Conservation (phyloP, 2,888 invertebrate species). For the Hemaris fuciformis region DNA sequence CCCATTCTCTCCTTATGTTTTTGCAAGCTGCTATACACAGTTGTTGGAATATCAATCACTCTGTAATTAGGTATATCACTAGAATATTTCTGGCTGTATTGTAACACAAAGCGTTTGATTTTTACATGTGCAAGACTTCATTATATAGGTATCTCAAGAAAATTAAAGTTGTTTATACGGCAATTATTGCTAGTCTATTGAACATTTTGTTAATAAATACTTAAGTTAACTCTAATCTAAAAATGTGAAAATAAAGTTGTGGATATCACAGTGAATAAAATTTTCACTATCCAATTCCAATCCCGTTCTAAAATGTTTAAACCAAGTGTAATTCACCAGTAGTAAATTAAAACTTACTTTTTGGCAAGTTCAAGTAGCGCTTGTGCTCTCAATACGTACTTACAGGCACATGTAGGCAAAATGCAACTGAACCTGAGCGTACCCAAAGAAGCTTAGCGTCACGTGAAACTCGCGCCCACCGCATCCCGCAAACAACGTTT, state of each 20-base stretch:
- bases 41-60: background rate
- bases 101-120: background rate
- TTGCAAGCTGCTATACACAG: background rate
- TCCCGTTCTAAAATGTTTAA: background rate
- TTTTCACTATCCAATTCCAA: background rate
- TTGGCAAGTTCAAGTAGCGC: background rate
- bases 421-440: slow-evolving; percentile 37
- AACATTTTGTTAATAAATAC: too few species aligned
- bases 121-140: too few species aligned
- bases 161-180: too few species aligned
- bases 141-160: too few species aligned
- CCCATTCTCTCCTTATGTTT: background rate
- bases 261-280: too few species aligned
- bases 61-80: background rate
- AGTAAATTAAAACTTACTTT: background rate
- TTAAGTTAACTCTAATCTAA: too few species aligned
- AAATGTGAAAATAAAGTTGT: too few species aligned
- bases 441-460: slow-evolving; percentile 56
- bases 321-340: background rate
- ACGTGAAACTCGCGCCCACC: slow-evolving; percentile 46
- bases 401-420: slow-evolving; percentile 33
- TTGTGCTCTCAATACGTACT: slow-evolving; percentile 12
- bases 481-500: slow-evolving; percentile 47
- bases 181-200: too few species aligned
- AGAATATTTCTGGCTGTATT: background rate